Evolutionary conservation across 1,140 invertebrate species (phyloP).

Genomic region (Lepidostoma basale): DNA sequence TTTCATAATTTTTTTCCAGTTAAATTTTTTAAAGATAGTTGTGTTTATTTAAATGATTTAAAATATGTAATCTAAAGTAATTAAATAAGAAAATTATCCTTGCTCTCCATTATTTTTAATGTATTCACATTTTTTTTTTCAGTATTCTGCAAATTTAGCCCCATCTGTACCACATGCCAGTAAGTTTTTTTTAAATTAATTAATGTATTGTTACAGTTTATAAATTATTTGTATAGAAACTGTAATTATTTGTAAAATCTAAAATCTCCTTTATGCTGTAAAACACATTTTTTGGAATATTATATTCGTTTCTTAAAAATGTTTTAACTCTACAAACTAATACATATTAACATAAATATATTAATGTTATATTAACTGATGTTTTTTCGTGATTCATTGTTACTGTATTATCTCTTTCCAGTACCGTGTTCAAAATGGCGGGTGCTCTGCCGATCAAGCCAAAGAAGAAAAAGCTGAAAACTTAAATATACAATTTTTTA

Average conservation of each 20-base stretch:
- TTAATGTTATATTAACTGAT: conserved; percentile 45
- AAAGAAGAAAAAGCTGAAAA: conserved; percentile 74
- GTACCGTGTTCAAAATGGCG: conserved; percentile 82
- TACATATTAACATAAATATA: background rate
- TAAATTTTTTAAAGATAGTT: too few species aligned
- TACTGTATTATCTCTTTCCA: too few species aligned
- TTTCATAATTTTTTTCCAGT: too few species aligned
- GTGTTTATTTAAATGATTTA: too few species aligned
- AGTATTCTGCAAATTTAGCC: conserved; percentile 97
- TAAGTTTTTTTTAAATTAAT: conserved; percentile 63
- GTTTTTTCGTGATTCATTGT: conserved; percentile 7
- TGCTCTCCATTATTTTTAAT: background rate
- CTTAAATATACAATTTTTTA: conserved; percentile 45
- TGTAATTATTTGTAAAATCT: too few species aligned
- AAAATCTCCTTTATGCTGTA: too few species aligned
- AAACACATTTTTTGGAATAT: too few species aligned
- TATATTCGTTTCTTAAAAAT: too few species aligned
- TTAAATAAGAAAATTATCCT: too few species aligned
- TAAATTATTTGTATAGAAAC: background rate
- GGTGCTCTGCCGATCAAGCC: conserved; percentile 71
- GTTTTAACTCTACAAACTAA: too few species aligned
- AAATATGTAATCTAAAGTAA: too few species aligned
- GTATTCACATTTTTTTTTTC: conserved; percentile 57
- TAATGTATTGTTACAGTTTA: background rate
- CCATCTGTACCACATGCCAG: conserved; percentile 97